Base-by-base conservation (phyloP, 2,113 vertebrate genomes). In the Lanius ludovicianus region DNA sequence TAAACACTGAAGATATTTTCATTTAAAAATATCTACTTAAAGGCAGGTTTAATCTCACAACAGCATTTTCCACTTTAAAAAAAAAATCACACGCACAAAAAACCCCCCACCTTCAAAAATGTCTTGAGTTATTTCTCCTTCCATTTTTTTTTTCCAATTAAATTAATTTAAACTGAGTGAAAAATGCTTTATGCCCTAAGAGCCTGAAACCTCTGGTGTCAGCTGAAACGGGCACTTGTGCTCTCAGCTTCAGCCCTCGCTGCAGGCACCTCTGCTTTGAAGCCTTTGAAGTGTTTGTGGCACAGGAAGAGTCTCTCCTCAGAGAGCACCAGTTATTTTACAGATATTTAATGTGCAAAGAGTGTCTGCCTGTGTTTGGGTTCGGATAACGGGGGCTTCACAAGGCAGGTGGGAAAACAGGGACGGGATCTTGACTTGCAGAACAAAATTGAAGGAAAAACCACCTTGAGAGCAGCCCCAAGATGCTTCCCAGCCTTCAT, bases 281-380 rank as follows among this genome's bases (percentile, higher is more conserved):
- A 95, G 95, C 91, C 94, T 96, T 97, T 95, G 95, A 97, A 96
- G 95, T 90, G 86, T 90, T 31, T 50, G 76, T 77, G 76, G 93
- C 67, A 70, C 52, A 64, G 84, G 76, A 89, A 67, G 93, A 88
- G 79, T 6, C 60, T 78, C 76, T 95, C 84, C 70, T 79, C 86
- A 67, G 80, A 89, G 78, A 50, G 84, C 84, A 68, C 67, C 79
- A 23, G 15, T n/a, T 57, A 10, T 65, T 91, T 94, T 63, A 86
- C 44, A 85, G 28, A 77, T 55, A 92, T 95, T 92, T 77, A 50
- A 92, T 37, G 86, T 73, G 33, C 49, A 59, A 77, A 93, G 59
- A 15, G 86, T 3, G 68, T 4, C 7, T 22, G 65, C 3, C 2
- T 39, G 83, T 59, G 63, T 57, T 39, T 84, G 89, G 70, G 33